Percentiles rank a stretch among this genome's conserved stretches.
phyloP scores from a whole-genome alignment of 1,140 invertebrate species.

The Wiebesia pumilae region DNA sequence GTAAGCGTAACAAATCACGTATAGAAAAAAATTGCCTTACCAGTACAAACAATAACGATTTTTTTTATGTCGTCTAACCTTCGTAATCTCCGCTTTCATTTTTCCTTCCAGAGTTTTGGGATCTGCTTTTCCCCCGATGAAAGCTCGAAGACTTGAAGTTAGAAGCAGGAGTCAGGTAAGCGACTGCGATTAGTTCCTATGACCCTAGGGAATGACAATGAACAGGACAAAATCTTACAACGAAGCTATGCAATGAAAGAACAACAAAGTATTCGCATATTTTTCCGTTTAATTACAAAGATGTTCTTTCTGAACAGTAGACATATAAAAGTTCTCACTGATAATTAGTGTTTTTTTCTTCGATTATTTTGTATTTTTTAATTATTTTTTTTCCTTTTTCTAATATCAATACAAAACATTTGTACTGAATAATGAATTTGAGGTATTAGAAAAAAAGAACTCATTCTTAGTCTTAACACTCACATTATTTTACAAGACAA shows the following conservation, averaged over 20 bases:
- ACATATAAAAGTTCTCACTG: too few species aligned
- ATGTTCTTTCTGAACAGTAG: too few species aligned
- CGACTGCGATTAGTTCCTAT: conserved; percentile 9
- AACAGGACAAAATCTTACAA: neutral
- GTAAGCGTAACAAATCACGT: neutral
- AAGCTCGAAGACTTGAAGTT: conserved; percentile 1
- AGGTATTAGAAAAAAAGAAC: neutral
- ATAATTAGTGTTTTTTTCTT: neutral
- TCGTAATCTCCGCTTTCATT: neutral
- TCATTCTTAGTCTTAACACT: too few species aligned
- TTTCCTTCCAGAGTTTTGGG: neutral
- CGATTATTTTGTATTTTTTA: too few species aligned
- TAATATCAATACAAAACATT: neutral
- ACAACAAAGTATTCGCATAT: too few species aligned
- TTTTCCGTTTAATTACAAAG: too few species aligned
- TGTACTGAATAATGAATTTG: neutral
- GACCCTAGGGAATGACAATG: conserved; percentile 10
- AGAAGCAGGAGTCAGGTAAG: neutral
- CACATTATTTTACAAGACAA: neutral
- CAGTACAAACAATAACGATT: neutral
- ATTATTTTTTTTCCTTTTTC: too few species aligned
- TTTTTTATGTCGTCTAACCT: neutral
- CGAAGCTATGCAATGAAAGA: too few species aligned
- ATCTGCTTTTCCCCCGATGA: neutral
- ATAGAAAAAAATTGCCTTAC: neutral